Evolutionary conservation across 2,797 vertebrate genomes (phyloP), one percentile per base, ranked within the genome.

Genomic region (Botia almorhae): DNA sequence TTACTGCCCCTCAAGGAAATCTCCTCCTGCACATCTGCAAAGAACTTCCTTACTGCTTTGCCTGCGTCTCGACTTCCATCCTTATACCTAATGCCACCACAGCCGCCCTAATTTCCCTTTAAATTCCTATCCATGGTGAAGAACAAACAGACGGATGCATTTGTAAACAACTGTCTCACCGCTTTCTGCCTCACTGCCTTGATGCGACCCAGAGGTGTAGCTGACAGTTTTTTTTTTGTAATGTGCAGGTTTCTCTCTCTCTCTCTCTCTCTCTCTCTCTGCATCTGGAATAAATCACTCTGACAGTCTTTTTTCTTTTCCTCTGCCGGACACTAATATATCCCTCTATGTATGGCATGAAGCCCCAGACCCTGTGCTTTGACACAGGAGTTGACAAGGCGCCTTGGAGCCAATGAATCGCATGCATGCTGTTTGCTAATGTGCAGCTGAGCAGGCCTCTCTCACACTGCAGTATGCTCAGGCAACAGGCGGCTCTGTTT

Each of bases 131-230:
- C 76, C 69, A 48, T 85, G 79, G 77, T 82, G 80, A 84, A 83
- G 87, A 88, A 86, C 76, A 87, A 90, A 87, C 86, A 90, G 88
- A 85, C 77, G 33, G 81, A 84, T 82, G 85, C 16, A 87, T 92
- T 87, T 90, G 91, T 93, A 94, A 93, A 93, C 91, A 92, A 92
- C 91, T 90, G 87, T 92, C 91, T 89, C 65, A 67, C 82, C 82
- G 87, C 87, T 91, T 91, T 91, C 90, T 88, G 84, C 81, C 86
- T 88, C 87, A 82, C 70, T 89, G 90, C 90, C 87, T 89, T 92
- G 92, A 92, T 86, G 90, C 82, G 90, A 93, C 92, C 92, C 90
- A 55, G 74, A 89, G 91, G 92, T 93, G 92, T 87, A 88, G 89
- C 91, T 87, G 92, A 92, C 91, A 93, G 90, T 85, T 81, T 82